These are phyloP conservation scores for Adoxophyes honmai DNA, from an alignment of 1,140 invertebrate species.

Conservation along the genomic window DNA sequence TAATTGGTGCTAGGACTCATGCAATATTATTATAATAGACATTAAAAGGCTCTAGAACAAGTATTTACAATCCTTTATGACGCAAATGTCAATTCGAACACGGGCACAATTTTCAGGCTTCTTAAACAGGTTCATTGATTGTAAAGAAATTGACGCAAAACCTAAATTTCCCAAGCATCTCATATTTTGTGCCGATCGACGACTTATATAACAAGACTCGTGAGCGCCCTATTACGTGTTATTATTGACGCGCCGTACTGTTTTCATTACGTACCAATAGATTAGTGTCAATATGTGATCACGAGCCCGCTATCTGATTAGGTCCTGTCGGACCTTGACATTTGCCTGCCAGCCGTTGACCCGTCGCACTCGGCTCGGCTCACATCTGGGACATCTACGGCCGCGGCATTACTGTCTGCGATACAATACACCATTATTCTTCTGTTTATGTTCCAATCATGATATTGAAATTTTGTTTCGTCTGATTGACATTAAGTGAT, in stretches of 20 bases:
- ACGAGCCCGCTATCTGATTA: conserved; percentile 7
- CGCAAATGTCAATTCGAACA: no score
- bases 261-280: conserved; percentile 12
- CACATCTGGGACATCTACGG: conserved; percentile 46
- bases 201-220: neutral
- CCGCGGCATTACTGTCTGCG: conserved; percentile 45
- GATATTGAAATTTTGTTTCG: conserved; percentile 50
- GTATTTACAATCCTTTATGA: no score
- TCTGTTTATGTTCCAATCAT: conserved; percentile 41
- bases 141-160: no score
- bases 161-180: no score
- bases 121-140: no score
- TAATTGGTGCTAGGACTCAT: no score
- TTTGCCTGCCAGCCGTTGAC: conserved; percentile 60
- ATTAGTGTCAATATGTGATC: conserved; percentile 15
- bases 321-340: conserved; percentile 52
- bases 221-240: conserved; percentile 8
- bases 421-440: conserved; percentile 63
- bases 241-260: neutral
- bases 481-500: conserved; percentile 57
- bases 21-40: no score
- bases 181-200: no score
- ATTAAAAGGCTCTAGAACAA: no score
- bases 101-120: no score
- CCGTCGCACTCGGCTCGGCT: conserved; percentile 36